Percentiles rank a stretch among this genome's conserved stretches.
Evolutionary conservation across 2,888 invertebrate species (phyloP).

Genomic region (Erpobdella octoculata): DNA sequence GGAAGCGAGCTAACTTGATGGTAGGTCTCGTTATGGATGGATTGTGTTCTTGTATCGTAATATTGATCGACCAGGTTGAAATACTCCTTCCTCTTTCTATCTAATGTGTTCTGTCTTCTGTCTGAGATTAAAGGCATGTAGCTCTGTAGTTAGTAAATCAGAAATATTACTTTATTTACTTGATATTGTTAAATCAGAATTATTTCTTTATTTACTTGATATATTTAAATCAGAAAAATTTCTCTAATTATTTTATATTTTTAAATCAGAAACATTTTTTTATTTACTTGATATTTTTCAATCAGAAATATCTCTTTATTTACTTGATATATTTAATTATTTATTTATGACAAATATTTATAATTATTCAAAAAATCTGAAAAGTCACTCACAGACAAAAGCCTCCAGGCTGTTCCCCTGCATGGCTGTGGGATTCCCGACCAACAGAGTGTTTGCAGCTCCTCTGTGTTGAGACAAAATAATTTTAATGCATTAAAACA

Average conservation of each 20-base stretch:
- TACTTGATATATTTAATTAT: too few relatives aligned
- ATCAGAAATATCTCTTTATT: too few relatives aligned
- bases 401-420: conserved; percentile 62
- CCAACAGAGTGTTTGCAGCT: conserved; percentile 76
- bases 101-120: conserved; percentile 74
- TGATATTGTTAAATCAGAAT: too few relatives aligned
- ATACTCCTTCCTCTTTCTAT: conserved; percentile 89
- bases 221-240: too few relatives aligned
- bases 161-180: too few relatives aligned
- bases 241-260: too few relatives aligned
- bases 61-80: conserved; percentile 90
- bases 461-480: conserved; percentile 55
- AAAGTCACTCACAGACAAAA: background rate
- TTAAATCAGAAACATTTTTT: too few relatives aligned
- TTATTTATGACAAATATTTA: background rate
- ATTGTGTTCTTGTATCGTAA: conserved; percentile 82
- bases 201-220: too few relatives aligned
- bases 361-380: background rate
- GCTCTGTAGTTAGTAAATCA: conserved; percentile 66
- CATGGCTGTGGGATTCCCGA: conserved; percentile 88
- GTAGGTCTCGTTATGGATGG: conserved; percentile 46
- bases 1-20: conserved; percentile 7
- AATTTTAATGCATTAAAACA: background rate
- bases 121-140: conserved; percentile 93
- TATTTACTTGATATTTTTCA: too few relatives aligned